These are phyloP conservation scores for Psittacula cyanocephala DNA, from an alignment of 2,113 vertebrate species.

Conservation along the genomic window DNA sequence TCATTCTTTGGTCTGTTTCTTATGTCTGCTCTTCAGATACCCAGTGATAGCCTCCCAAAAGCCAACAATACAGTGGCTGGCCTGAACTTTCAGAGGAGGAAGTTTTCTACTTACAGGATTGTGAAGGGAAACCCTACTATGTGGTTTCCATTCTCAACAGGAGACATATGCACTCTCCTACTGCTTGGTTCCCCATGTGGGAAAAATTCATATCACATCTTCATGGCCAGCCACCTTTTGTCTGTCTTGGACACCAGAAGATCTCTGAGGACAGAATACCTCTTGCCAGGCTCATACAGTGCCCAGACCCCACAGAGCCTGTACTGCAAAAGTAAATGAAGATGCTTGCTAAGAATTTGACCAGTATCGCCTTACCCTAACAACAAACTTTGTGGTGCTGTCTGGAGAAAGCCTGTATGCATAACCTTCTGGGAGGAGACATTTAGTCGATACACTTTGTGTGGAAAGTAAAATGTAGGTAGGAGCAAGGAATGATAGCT, in stretches of 20 bases:
- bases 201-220: background rate
- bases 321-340: background rate
- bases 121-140: background rate
- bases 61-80: background rate
- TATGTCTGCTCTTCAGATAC: background rate
- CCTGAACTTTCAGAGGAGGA: background rate
- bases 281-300: background rate
- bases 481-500: conserved; percentile 28
- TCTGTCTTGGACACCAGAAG: background rate
- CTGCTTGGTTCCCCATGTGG: background rate
- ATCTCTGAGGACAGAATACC: background rate
- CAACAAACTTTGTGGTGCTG: background rate
- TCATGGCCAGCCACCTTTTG: background rate
- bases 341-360: background rate
- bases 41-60: accelerated
- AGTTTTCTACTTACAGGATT: background rate
- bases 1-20: background rate
- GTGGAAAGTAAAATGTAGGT: conserved; percentile 40
- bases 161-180: background rate
- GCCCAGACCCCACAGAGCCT: background rate
- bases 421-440: conserved; percentile 18
- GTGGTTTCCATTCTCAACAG: background rate
- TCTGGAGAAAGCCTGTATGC: background rate
- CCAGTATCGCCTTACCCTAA: background rate
- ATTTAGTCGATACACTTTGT: conserved; percentile 38